Evolutionary conservation across 2,888 invertebrate species (phyloP).

Genomic region (Acrocyrtus sp.): DNA sequence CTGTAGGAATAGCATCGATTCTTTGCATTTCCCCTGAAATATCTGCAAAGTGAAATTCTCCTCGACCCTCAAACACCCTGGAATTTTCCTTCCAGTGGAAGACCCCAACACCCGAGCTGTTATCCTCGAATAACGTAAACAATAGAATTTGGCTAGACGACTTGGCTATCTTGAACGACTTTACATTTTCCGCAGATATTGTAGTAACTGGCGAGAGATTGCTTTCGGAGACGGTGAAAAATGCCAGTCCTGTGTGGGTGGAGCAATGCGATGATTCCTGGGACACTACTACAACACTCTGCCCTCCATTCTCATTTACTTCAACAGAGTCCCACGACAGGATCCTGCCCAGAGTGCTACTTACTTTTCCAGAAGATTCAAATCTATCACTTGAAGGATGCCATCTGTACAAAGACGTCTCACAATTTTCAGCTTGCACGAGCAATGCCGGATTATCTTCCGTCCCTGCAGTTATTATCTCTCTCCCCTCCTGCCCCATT

Average conservation of each 20-base stretch:
- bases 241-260: conserved; percentile 6
- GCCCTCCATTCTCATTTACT: not conserved
- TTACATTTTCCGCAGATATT: not conserved
- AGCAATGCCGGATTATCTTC: conserved; percentile 18
- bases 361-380: not conserved
- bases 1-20: conserved; percentile 10
- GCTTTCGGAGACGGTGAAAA: not conserved
- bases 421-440: conserved; percentile 30
- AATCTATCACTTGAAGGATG: conserved; percentile 29
- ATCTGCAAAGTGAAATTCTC: not conserved
- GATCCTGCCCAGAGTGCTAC: conserved; percentile 28
- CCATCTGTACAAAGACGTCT: conserved; percentile 33
- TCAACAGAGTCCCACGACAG: conserved; percentile 27
- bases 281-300: conserved; percentile 22
- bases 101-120: not conserved
- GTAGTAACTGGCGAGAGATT: not conserved
- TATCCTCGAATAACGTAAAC: not conserved
- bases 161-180: conserved; percentile 17
- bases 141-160: conserved; percentile 4
- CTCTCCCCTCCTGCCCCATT: conserved; percentile 28
- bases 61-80: not conserved
- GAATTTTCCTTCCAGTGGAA: not conserved
- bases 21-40: conserved; percentile 26
- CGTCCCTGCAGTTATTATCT: conserved; percentile 28
- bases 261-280: conserved; percentile 30